These are phyloP conservation scores for Lophotriccus pileatus DNA, from an alignment of 2,797 vertebrate species.

Conservation along the genomic window DNA sequence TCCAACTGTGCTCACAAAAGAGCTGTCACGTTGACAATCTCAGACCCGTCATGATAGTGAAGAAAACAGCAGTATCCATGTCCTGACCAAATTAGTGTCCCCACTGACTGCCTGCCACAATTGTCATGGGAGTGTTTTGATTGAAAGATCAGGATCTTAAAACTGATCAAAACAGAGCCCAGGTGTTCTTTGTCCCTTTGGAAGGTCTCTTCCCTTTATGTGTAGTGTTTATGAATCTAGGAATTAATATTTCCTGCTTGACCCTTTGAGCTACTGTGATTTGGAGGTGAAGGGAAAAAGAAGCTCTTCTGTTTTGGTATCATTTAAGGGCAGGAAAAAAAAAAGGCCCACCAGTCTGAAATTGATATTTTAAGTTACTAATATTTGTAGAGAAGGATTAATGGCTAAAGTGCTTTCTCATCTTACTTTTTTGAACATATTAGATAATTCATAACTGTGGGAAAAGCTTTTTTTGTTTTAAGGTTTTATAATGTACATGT, in stretches of 20 bases:
- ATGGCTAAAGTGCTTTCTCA: not conserved
- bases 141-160: not conserved
- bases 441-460: not conserved
- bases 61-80: not conserved
- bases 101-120: not conserved
- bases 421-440: not conserved
- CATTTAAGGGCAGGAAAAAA: not conserved
- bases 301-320: not conserved
- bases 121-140: not conserved
- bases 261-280: not conserved
- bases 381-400: not conserved
- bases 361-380: not conserved
- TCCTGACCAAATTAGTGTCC: not conserved
- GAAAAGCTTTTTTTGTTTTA: not conserved
- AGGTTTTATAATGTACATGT: fast-evolving
- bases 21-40: not conserved
- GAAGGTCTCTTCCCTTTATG: not conserved
- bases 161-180: not conserved
- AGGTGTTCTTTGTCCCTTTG: not conserved
- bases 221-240: not conserved
- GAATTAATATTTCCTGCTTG: not conserved
- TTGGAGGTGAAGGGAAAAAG: not conserved
- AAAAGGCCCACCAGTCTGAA: fast-evolving
- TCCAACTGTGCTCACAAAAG: not conserved
- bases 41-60: not conserved